Evolutionary conservation across 2,888 invertebrate genomes (phyloP).

Genomic region (Alviniconcha strummeri): DNA sequence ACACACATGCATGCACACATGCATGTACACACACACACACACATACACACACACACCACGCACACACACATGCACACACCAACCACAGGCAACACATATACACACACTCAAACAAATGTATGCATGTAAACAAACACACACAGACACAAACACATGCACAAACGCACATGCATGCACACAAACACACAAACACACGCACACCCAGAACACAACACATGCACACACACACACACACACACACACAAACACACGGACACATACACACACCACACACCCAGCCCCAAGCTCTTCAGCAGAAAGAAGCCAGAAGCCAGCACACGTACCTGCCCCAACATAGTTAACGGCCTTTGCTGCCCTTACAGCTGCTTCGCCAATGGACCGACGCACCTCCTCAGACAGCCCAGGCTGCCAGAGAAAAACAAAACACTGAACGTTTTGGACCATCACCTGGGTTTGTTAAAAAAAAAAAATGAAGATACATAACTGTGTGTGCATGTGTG

Average conservation of each 20-base stretch:
- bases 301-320: not conserved
- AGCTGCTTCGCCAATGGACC: constrained; percentile 89
- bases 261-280: not conserved
- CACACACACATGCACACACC: not conserved
- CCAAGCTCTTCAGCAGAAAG: not conserved
- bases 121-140: not conserved
- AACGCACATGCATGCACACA: too few relatives aligned
- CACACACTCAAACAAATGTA: not conserved
- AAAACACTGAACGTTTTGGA: not conserved
- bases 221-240: not conserved
- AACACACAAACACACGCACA: too few relatives aligned
- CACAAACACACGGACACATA: not conserved
- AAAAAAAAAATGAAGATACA: not conserved
- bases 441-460: not conserved
- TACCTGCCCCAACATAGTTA: constrained; percentile 91
- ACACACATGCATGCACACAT: not conserved
- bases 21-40: not conserved
- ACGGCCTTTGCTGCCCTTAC: constrained; percentile 96
- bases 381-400: constrained; percentile 84
- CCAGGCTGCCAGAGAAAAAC: constrained; percentile 82
- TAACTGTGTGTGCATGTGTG: not conserved
- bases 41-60: not conserved
- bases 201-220: too few relatives aligned
- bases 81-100: too few relatives aligned
- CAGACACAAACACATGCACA: too few relatives aligned